These are phyloP conservation scores for Drosophila persimilis DNA, from an alignment of 1,140 invertebrate species.

Conservation along the genomic window DNA sequence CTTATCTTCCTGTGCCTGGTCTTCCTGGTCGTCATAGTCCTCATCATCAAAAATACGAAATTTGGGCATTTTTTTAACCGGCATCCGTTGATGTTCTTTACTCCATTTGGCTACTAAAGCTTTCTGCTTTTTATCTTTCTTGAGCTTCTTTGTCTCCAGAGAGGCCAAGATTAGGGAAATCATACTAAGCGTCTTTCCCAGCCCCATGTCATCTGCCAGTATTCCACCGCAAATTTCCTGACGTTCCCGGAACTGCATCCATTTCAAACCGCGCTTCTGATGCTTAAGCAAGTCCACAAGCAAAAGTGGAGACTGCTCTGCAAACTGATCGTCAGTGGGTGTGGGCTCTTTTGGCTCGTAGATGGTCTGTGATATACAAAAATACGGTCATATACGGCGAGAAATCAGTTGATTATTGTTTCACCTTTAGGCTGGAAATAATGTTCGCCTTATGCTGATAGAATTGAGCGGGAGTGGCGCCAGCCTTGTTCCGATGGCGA, in stretches of 20 bases:
- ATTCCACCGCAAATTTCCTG: constrained; percentile 83
- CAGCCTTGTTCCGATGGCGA: constrained; percentile 24
- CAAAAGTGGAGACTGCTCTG: constrained; percentile 28
- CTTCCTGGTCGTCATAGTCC: constrained; percentile 1
- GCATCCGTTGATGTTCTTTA: constrained; percentile 9
- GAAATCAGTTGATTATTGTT: neutral
- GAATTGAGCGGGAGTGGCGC: constrained; percentile 28
- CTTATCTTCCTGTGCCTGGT: neutral
- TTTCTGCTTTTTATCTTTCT: neutral
- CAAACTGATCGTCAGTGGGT: constrained; percentile 9
- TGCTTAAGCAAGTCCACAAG: constrained; percentile 40
- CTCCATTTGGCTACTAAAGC: constrained; percentile 10
- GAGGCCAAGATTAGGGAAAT: constrained; percentile 88
- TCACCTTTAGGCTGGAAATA: constrained; percentile 45
- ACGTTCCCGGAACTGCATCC: constrained; percentile 93
- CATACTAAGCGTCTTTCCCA: constrained; percentile 94
- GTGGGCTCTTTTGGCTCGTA: constrained; percentile 28
- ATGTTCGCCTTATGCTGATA: constrained; percentile 48
- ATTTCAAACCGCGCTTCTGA: constrained; percentile 87
- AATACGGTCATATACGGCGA: neutral
- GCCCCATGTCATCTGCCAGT: constrained; percentile 62
- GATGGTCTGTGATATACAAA: constrained; percentile 13
- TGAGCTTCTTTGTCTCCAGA: constrained; percentile 20
- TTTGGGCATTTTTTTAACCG: neutral
- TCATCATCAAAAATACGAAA: constrained; percentile 36